Evolutionary conservation across 1,140 invertebrate species (phyloP).

Genomic region (Drosophila tristis): DNA sequence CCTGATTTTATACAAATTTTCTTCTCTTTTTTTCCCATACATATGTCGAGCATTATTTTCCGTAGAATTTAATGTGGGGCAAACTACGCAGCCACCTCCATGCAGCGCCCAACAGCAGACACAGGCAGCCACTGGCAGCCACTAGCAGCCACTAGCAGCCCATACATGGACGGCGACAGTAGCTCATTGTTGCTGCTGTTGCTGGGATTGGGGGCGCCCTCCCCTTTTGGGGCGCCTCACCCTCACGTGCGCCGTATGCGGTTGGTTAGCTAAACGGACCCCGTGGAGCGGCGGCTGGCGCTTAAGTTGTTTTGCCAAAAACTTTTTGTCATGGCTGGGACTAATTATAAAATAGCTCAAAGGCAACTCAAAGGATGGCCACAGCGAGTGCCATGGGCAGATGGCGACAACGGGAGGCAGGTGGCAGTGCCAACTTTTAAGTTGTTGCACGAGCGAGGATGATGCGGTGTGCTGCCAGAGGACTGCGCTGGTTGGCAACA

Average conservation of each 20-base stretch:
- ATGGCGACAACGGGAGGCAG: constrained; percentile 24
- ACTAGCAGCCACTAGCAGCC: neutral
- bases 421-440: constrained; percentile 60
- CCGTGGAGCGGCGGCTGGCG: constrained; percentile 40
- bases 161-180: constrained; percentile 12
- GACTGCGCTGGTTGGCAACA: constrained; percentile 44
- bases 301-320: constrained; percentile 80
- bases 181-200: constrained; percentile 39
- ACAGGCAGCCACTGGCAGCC: neutral
- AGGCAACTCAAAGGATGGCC: constrained; percentile 67
- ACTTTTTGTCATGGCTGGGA: constrained; percentile 80
- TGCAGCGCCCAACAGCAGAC: constrained; percentile 7
- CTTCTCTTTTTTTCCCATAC: constrained; percentile 42
- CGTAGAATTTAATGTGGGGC: constrained; percentile 68
- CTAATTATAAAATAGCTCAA: constrained; percentile 83
- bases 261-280: constrained; percentile 68
- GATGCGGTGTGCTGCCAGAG: neutral
- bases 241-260: constrained; percentile 63
- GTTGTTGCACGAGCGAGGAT: constrained; percentile 14
- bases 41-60: constrained; percentile 77
- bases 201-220: constrained; percentile 1
- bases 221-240: constrained; percentile 15
- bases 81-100: constrained; percentile 19
- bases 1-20: constrained; percentile 32
- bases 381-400: constrained; percentile 21